Percentiles rank a stretch among this genome's conserved stretches.
phyloP scores from a whole-genome alignment of 2,888 invertebrate species.

The Lochmaea capreae region DNA sequence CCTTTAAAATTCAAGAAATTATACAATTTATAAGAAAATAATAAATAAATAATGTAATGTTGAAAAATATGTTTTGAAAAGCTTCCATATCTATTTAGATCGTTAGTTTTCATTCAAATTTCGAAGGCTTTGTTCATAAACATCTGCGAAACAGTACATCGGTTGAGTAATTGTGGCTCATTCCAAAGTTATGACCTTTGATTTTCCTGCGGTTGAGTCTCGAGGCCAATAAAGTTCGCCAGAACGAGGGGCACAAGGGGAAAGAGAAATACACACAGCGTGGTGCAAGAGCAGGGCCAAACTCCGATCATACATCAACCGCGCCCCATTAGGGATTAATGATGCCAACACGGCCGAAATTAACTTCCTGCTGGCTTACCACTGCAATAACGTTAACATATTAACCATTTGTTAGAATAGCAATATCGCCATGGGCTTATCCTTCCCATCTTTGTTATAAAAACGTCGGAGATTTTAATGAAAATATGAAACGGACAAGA shows the following conservation, averaged over 20 bases:
- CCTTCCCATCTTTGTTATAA: slow-evolving; percentile 54
- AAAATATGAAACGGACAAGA: slow-evolving; percentile 39
- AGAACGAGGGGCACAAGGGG: slow-evolving; percentile 28
- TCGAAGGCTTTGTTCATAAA: neutral
- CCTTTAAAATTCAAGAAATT: too few species aligned
- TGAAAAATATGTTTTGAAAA: too few species aligned
- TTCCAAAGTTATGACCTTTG: slow-evolving; percentile 48
- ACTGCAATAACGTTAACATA: slow-evolving; percentile 68
- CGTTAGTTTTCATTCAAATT: neutral
- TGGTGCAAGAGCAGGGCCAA: slow-evolving; percentile 48
- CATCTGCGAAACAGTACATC: slow-evolving; percentile 6
- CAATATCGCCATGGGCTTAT: slow-evolving; percentile 58
- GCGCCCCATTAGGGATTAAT: slow-evolving; percentile 68
- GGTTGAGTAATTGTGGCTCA: slow-evolving; percentile 35
- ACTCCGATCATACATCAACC: slow-evolving; percentile 67
- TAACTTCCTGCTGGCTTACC: slow-evolving; percentile 68
- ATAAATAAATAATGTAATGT: too few species aligned
- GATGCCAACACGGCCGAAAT: slow-evolving; percentile 67
- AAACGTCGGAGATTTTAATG: slow-evolving; percentile 48
- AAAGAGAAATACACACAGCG: slow-evolving; percentile 34
- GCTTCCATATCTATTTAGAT: neutral
- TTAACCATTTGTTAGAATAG: slow-evolving; percentile 68
- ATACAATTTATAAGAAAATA: too few species aligned
- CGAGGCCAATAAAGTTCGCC: slow-evolving; percentile 43
- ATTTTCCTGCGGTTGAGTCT: slow-evolving; percentile 45